Base-by-base conservation (phyloP, 2,888 invertebrate genomes). In the Epistrophe grossulariae region DNA sequence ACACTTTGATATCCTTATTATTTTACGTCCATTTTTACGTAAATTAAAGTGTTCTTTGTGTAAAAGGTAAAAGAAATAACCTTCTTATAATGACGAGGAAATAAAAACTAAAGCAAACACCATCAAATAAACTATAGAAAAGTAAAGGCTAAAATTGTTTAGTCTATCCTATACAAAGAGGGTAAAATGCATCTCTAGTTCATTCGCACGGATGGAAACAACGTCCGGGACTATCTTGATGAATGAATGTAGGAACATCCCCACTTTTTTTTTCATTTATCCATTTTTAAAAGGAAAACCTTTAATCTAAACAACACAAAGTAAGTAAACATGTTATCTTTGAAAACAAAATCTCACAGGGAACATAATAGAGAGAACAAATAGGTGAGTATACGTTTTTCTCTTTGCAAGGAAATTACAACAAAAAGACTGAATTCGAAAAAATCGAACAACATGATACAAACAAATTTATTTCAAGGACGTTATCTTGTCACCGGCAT, bases 51-150 rank as follows among this genome's bases (percentile, higher is more conserved):
- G 40, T 35, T 59, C 35, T 59, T 43, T 15, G 5, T 59, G 17
- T n/a, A n/a, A n/a, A n/a, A 59, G 31, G 17, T 59, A 35, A 11
- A 24, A 11, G 1, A 59, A 38, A 11, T 1, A 71, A 64, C 19
- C 38, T 59, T 31, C 43, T 40, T 40, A 24, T 24, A 81, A 52
- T 48, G 48, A 60, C 15, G 50, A 73, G 43, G 71, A 59, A 78
- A 78, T 55, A 77, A 52, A 48, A 55, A 62, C 11, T 11, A 77
- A 17, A 59, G 38, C 68, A 83, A 83, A 82, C 72, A 82, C 50
- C 50, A 43, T 59, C 24, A 71, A 59, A 72, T 17, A 45, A 19
- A 19, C 43, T 60, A 50, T 50, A 31, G 35, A 10, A 8, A 35
- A 7, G 68, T 55, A 70, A 40, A 76, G 38, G 6, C 45, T 62